phyloP scores from a whole-genome alignment of 2,888 invertebrate species.

The Ennomos erosarius region DNA sequence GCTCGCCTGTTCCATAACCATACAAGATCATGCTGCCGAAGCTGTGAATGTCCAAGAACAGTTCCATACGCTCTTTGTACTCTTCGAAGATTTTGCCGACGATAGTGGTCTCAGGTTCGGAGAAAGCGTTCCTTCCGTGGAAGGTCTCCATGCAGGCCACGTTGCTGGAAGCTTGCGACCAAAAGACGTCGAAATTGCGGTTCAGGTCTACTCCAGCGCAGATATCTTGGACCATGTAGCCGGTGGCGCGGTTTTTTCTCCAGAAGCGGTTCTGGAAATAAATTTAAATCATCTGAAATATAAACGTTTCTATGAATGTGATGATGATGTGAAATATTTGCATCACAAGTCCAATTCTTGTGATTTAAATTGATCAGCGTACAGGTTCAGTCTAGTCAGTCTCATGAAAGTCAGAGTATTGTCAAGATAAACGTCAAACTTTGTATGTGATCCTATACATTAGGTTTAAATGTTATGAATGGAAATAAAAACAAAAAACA shows the following conservation, averaged over 20 bases:
- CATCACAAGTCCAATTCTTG: too few species aligned
- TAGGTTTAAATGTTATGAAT: too few species aligned
- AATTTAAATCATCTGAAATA: background rate
- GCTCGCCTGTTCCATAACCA: slow-evolving; percentile 57
- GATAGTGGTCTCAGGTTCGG: slow-evolving; percentile 86
- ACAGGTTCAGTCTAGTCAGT: too few species aligned
- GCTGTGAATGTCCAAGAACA: slow-evolving; percentile 90
- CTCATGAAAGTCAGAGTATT: too few species aligned
- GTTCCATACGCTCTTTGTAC: slow-evolving; percentile 76
- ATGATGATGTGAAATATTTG: too few species aligned
- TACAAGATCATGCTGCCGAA: slow-evolving; percentile 86
- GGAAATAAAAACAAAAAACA: too few species aligned
- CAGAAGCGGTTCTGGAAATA: slow-evolving; percentile 66
- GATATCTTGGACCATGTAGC: slow-evolving; percentile 44
- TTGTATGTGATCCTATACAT: too few species aligned
- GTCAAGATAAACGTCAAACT: too few species aligned
- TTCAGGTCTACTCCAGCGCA: slow-evolving; percentile 90
- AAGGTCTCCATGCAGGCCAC: slow-evolving; percentile 85
- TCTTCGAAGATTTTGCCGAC: slow-evolving; percentile 83
- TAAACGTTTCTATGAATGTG: too few species aligned
- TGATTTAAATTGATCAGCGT: too few species aligned
- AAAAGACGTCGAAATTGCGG: slow-evolving; percentile 89
- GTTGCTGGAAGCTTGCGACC: slow-evolving; percentile 81
- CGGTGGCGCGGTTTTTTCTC: slow-evolving; percentile 86
- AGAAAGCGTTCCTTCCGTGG: slow-evolving; percentile 86